These are phyloP conservation scores for Alouatta palliata DNA, from an alignment of 2,113 vertebrate species.

Conservation along the genomic window DNA sequence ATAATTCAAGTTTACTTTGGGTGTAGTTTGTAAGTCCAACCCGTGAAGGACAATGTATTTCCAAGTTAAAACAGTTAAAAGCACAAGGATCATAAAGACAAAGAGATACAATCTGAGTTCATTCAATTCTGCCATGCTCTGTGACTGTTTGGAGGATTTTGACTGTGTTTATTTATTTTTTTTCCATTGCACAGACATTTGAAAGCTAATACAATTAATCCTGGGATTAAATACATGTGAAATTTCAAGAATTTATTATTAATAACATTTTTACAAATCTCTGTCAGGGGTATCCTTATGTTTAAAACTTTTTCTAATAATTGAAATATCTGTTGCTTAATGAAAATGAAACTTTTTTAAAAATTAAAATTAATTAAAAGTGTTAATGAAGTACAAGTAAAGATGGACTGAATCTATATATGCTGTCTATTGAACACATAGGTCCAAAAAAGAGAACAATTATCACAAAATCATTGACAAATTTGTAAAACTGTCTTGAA, in stretches of 20 bases:
- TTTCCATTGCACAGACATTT: not conserved
- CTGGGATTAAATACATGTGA: not conserved
- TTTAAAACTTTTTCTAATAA: not conserved
- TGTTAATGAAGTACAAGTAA: not conserved
- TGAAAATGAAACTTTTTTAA: not conserved
- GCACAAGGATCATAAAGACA: not conserved
- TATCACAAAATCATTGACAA: slow-evolving; percentile 13
- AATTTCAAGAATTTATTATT: not conserved
- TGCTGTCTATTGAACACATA: not conserved
- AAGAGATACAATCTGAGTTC: not conserved
- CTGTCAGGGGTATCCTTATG: not conserved
- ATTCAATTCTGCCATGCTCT: not conserved
- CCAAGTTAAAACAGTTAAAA: not conserved
- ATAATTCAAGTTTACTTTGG: not conserved
- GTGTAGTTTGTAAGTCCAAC: not conserved
- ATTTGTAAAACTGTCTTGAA: not conserved
- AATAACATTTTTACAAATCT: not conserved
- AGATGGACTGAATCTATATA: not conserved
- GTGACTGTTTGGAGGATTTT: not conserved
- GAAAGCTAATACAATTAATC: slow-evolving; percentile 11
- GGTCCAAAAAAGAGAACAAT: not conserved
- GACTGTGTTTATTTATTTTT: not conserved
- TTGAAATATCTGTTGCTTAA: not conserved
- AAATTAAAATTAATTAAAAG: not conserved
- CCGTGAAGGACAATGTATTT: not conserved